Evolutionary conservation across 2,797 vertebrate genomes (phyloP), one percentile per base, ranked within the genome.

Genomic region (Menidia menidia): DNA sequence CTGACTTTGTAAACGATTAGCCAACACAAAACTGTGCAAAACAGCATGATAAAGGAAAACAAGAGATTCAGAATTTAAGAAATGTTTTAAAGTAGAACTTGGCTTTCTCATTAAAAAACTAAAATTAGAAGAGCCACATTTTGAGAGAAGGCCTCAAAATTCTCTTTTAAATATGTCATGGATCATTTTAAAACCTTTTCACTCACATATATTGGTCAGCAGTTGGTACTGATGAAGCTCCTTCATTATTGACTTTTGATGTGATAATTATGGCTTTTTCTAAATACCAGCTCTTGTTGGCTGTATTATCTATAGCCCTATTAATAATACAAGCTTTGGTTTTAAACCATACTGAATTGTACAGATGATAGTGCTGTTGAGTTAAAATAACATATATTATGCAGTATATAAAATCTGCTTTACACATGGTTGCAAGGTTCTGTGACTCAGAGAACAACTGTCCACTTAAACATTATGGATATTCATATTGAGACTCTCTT

Each of bases 1-100:
- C 18, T 54, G 85, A 71, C 73, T 84, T 74, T 84, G 71, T 60
- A 77, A 72, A 68, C 64, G 76, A 89, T 78, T 76, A 83, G 64
- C 48, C 60, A 52, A 73, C 74, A 80, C 59, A 66, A 77, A 83
- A 73, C 59, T 72, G 55, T 60, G 57, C 78, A 78, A 64, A 83
- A 71, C 66, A 61, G 66, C 43, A 4, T 10, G 78, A 82, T 71
- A 78, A 86, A 64, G 69, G n/a, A 47, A 68, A 58, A 64, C 57
- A 47, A 43, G 47, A 39, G 60, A 42, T 65, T 30, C 64, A 54
- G 59, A 85, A 85, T 84, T 71, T 63, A 64, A 56, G 25, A 77
- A 89, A 86, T 16, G 56, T 62, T 61, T 69, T 57, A 53, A 74
- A 72, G 80, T 78, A 68, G 15, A 58, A 54, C 60, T 68, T 77